Evolutionary conservation across 1,140 invertebrate species (phyloP).

Genomic region (Triops cancriformis): DNA sequence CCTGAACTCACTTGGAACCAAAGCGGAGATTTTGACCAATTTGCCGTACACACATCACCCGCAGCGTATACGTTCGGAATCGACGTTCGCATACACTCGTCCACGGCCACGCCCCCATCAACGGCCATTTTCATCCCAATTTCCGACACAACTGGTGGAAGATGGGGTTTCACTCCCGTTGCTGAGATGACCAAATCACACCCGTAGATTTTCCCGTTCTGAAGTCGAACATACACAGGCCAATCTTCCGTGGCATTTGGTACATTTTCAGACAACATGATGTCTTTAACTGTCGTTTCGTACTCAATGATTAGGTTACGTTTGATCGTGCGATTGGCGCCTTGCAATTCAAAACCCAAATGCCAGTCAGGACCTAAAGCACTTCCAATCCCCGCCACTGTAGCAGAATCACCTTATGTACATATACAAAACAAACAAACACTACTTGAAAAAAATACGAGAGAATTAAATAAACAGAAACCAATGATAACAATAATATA

Average conservation of each 20-base stretch:
- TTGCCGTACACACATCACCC: slow-evolving; percentile 79
- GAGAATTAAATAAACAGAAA: neutral
- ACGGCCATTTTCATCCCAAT: slow-evolving; percentile 36
- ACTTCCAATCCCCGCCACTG: slow-evolving; percentile 48
- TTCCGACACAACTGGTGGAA: slow-evolving; percentile 42
- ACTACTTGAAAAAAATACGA: neutral
- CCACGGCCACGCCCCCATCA: slow-evolving; percentile 71
- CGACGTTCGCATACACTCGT: slow-evolving; percentile 78
- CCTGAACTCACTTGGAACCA: slow-evolving; percentile 65
- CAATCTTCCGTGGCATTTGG: slow-evolving; percentile 40
- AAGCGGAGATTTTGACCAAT: slow-evolving; percentile 66
- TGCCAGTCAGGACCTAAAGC: slow-evolving; percentile 95
- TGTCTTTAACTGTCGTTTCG: slow-evolving; percentile 54
- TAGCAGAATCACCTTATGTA: neutral
- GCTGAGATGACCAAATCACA: slow-evolving; percentile 94
- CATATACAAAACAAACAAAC: neutral
- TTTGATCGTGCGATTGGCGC: slow-evolving; percentile 38
- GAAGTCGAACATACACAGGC: slow-evolving; percentile 63
- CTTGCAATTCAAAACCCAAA: slow-evolving; percentile 54
- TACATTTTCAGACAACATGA: slow-evolving; percentile 27
- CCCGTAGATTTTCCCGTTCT: slow-evolving; percentile 61
- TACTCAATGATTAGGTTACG: slow-evolving; percentile 52
- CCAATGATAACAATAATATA: too few species aligned
- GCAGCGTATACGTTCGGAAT: slow-evolving; percentile 77
- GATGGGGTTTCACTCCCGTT: slow-evolving; percentile 70